These are phyloP conservation scores for Lutjanus campechanus DNA, from an alignment of 2,797 vertebrate genomes.

Conservation along the genomic window DNA sequence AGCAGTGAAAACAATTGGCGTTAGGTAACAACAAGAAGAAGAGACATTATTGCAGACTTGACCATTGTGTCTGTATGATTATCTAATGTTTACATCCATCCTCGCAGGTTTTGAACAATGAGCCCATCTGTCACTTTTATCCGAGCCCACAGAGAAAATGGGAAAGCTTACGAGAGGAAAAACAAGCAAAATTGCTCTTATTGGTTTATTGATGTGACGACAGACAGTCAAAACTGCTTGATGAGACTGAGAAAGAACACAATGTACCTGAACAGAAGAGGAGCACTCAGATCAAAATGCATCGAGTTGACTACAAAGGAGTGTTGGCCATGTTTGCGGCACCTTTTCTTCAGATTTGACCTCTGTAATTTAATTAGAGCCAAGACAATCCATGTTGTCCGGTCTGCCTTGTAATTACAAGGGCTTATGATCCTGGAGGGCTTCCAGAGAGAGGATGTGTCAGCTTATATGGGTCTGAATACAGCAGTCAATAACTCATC, in stretches of 20 bases:
- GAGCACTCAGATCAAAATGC: conserved; percentile 12
- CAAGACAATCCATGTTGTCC: conserved; percentile 58
- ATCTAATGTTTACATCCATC: neutral
- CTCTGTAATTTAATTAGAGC: conserved; percentile 66
- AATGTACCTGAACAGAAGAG: conserved; percentile 22
- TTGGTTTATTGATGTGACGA: conserved; percentile 45
- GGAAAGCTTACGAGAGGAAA: neutral
- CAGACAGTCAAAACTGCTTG: conserved; percentile 20
- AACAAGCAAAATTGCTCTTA: neutral
- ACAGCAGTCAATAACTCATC: conserved; percentile 80
- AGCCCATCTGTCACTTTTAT: neutral
- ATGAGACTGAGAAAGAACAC: conserved; percentile 30
- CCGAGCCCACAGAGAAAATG: neutral
- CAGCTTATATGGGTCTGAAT: conserved; percentile 58
- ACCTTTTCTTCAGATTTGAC: conserved; percentile 53
- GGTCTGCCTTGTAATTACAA: conserved; percentile 63
- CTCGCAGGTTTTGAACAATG: neutral
- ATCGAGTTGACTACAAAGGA: conserved; percentile 34
- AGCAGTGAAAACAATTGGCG: neutral
- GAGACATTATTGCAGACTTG: neutral
- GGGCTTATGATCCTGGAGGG: conserved; percentile 51
- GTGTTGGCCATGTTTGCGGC: neutral
- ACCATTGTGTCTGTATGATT: neutral
- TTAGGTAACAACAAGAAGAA: neutral
- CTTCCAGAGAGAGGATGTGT: conserved; percentile 60